Evolutionary conservation across 92 coral and sea anemone species (phyloP), one percentile per base, ranked within the genome.

Genomic region (Umimayanthus chanpuru): DNA sequence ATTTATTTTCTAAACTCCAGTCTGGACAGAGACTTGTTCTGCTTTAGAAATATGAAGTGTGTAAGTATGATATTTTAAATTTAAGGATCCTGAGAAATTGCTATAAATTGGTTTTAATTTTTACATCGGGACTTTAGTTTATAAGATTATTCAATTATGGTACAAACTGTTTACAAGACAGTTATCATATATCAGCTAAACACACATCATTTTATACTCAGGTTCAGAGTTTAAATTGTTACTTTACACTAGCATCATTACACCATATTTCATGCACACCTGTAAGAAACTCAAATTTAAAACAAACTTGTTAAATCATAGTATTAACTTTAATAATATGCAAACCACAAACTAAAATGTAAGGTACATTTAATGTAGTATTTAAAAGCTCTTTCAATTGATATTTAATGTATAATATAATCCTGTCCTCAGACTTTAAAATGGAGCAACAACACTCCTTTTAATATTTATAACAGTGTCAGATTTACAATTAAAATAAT

Each of bases 281-380:
- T 83, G 87, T 83, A 83, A 71, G 73, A 81, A 25, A 83, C 86
- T 82, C 86, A 83, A 70, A 65, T 65, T 83, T 26, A 83, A 23
- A 83, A 82, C 40, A 44, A 8, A 43, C 44, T 68, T 71, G 49
- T 68, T 83, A 39, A 67, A 29, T 67, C 47, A 83, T 11, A 7
- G 9, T 21, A 64, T 38, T 39, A 75, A 20, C 23, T 36, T 10
- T 36, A 18, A 43, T 4, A 38, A 75, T 39, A 75, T 75, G n/a
- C 9, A 64, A 77, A 5, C 36, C 16, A 77, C 28, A 40, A 39
- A 41, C 12, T 41, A 21, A 43, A 43, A 36, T 40, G 21, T 21
- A 77, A 21, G 8, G 28, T 78, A 77, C 26, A 76, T 3, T 40
- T 14, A 53, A 53, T 12, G 21, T 16, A 20, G 25, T 21, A 3